Conservation (phyloP, 2,797 vertebrate species). For the Eulemur mongoz region DNA sequence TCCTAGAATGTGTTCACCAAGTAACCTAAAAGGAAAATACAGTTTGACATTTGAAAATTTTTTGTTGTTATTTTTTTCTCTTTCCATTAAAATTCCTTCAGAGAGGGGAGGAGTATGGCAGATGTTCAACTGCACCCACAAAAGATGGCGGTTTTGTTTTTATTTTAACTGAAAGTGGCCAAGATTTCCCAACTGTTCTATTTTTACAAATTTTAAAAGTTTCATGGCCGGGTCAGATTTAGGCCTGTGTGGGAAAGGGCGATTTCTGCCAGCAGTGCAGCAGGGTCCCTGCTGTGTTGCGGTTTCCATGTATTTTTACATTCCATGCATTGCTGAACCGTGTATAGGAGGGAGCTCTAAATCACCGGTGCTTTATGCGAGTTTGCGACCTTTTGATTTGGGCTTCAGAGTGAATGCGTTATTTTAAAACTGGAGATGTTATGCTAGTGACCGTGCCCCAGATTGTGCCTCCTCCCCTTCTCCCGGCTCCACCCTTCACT, state of each 20-base stretch:
- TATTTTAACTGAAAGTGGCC: conserved; percentile 84
- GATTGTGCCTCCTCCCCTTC: conserved; percentile 41
- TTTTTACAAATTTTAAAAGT: conserved; percentile 88
- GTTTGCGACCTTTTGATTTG: conserved; percentile 82
- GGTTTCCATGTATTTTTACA: conserved; percentile 86
- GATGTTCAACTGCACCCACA: conserved; percentile 79
- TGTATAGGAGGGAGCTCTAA: conserved; percentile 84
- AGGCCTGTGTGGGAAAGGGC: conserved; percentile 88
- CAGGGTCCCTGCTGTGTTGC: conserved; percentile 85
- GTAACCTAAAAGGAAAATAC: neutral
- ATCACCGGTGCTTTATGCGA: conserved; percentile 83
- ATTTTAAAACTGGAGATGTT: conserved; percentile 81
- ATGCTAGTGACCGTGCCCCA: conserved; percentile 57
- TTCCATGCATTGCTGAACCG: conserved; percentile 88
- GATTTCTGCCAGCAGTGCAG: conserved; percentile 85
- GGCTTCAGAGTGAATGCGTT: conserved; percentile 77
- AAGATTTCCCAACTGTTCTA: conserved; percentile 90
- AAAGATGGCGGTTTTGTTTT: conserved; percentile 84
- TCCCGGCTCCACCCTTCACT: conserved; percentile 57
- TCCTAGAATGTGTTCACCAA: neutral
- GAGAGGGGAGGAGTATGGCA: conserved; percentile 58
- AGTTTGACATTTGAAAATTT: conserved; percentile 70
- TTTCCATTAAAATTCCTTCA: conserved; percentile 61
- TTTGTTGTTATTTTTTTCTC: neutral
- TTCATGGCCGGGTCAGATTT: conserved; percentile 88